A percentile compares a stretch with the other conserved stretches of the same genome.
These are phyloP conservation scores for Callyntrura guangdongensis DNA, from an alignment of 2,888 invertebrate species.

Conservation along the genomic window DNA sequence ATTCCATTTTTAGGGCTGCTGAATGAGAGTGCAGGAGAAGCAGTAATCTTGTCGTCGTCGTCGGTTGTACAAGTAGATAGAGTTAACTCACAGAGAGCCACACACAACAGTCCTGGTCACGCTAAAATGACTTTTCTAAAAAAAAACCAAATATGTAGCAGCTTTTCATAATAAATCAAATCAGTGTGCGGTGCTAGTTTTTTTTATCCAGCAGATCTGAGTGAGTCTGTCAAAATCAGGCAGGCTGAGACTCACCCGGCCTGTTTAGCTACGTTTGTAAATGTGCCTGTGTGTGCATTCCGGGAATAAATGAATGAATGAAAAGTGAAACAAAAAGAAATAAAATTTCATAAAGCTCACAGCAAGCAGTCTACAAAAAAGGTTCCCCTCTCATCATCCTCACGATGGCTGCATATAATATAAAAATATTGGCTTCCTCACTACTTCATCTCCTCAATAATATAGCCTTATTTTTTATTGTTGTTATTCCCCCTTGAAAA, in stretches of 20 bases:
- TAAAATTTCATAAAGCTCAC: slow-evolving; percentile 31
- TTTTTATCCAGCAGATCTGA: neutral
- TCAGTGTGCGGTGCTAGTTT: neutral
- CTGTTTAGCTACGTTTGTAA: too few species aligned
- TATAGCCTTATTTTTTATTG: neutral
- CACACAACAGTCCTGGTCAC: neutral
- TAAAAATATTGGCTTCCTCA: neutral
- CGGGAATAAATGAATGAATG: neutral
- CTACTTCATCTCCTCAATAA: neutral
- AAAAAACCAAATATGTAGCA: neutral
- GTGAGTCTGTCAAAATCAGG: slow-evolving; percentile 12
- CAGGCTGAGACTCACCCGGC: neutral
- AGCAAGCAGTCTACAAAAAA: slow-evolving; percentile 23
- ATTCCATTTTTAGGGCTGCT: neutral
- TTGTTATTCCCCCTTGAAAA: neutral
- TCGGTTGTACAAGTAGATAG: too few species aligned
- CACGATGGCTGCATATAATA: slow-evolving; percentile 21
- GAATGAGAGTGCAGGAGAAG: too few species aligned
- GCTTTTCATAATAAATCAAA: slow-evolving; percentile 33
- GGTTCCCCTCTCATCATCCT: neutral
- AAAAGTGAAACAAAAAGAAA: neutral
- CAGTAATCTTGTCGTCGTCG: too few species aligned
- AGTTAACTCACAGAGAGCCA: too few species aligned
- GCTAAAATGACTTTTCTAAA: slow-evolving; percentile 16
- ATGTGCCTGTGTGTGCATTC: slow-evolving; percentile 11